Base-by-base conservation (phyloP, 2,797 vertebrate species). In the Siniperca undulata region DNA sequence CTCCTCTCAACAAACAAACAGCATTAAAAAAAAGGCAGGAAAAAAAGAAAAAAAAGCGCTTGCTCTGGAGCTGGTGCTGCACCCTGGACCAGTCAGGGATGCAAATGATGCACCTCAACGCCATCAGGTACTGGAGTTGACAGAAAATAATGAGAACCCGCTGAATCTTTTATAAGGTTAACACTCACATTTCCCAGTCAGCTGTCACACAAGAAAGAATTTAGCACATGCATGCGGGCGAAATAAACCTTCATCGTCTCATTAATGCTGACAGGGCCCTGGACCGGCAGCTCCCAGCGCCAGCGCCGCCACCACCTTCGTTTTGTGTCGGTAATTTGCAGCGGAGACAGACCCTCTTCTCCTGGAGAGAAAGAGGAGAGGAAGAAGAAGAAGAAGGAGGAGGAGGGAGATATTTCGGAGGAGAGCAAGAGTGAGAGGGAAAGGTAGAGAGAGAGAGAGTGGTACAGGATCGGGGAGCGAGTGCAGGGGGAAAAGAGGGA, bases 161-260 rank as follows among this genome's bases (percentile, higher is more conserved):
- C 97, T 99, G 99, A 99, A 99, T 99, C 97, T 99, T 99, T 99
- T 98, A 99, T 99, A 98, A 99, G 98, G 98, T 99, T 98, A 99
- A 98, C 97, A 97, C 96, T 97, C 96, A 96, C 96, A 96, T 97
- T 96, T 97, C 96, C 92, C 95, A 98, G 97, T 96, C 98, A 99
- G 98, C 98, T 99, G 98, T 99, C 98, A 99, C 97, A 99, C 98
- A 99, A 98, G 97, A 99, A 99, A 99, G 97, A 98, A 97, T 97
- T 99, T 98, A 99, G 98, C 97, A 95, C 95, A 94, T 95, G 95
- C 96, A 95, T 92, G 95, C 94, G 88, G 96, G 96, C 94, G 95
- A 96, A 95, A 97, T 94, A 96, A 98, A 97, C 97, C 98, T 98
- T 98, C 97, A 98, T 98, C 96, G 96, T 96, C 97, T 99, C 98